These are phyloP conservation scores for Catalaphyllia jardinei DNA, from an alignment of 64 coral and sea anemone species.

Conservation along the genomic window DNA sequence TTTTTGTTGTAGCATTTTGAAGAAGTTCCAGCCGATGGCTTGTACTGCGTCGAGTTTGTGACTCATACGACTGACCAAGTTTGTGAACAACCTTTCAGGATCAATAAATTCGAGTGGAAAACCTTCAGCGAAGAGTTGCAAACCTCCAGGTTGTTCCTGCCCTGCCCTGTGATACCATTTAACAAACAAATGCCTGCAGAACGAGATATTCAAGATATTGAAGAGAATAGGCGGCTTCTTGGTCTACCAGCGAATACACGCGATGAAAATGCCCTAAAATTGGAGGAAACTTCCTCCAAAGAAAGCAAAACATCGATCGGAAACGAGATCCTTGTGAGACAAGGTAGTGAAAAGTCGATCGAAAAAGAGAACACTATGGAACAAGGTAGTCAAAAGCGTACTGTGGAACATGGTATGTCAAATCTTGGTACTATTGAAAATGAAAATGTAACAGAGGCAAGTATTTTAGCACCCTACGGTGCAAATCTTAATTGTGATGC, in stretches of 20 bases:
- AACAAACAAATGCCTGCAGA: slow-evolving; percentile 64
- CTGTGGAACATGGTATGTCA: not conserved
- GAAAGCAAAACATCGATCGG: not conserved
- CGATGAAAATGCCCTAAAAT: not conserved
- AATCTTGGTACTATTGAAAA: not conserved
- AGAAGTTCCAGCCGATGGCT: slow-evolving; percentile 90
- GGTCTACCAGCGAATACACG: not conserved
- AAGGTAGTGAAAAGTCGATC: not conserved
- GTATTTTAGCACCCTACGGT: not conserved
- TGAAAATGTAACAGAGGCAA: not conserved
- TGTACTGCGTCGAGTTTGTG: slow-evolving; percentile 80
- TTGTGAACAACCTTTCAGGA: slow-evolving; percentile 1
- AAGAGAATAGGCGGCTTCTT: not conserved
- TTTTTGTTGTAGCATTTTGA: slow-evolving; percentile 70
- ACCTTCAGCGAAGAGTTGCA: not conserved
- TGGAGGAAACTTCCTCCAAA: not conserved
- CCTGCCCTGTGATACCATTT: slow-evolving; percentile 63
- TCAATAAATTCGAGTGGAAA: slow-evolving; percentile 54
- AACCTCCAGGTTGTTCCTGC: not conserved
- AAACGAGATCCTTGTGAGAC: not conserved
- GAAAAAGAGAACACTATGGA: not conserved
- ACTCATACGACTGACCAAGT: not conserved
- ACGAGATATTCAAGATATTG: slow-evolving; percentile 45
- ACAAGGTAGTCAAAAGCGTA: not conserved
- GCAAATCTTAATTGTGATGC: not conserved